phyloP scores from a whole-genome alignment of 2,113 vertebrate genomes.

The Ceuthmochares aereus region DNA sequence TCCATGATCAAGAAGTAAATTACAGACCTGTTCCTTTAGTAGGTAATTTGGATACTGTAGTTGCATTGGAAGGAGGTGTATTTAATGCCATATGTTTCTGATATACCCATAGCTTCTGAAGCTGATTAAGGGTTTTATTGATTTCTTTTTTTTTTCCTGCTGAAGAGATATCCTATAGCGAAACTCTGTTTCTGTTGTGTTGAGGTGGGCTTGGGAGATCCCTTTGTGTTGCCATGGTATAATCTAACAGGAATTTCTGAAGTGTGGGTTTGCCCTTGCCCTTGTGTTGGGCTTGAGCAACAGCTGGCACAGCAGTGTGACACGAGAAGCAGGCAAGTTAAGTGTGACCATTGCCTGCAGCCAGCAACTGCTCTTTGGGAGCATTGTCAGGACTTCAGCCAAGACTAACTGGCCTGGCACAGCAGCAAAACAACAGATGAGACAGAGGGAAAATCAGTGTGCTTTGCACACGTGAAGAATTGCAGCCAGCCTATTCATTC shows the following conservation, averaged over 20 bases:
- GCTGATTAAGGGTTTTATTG: not conserved
- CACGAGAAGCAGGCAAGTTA: not conserved
- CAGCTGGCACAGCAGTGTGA: not conserved
- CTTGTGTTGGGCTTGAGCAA: not conserved
- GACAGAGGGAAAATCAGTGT: not conserved
- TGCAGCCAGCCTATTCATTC: not conserved
- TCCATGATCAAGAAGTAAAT: not conserved
- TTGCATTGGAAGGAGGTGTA: not conserved
- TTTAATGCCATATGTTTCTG: not conserved
- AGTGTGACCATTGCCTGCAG: not conserved
- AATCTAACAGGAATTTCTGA: not conserved
- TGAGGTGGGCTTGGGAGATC: accelerated
- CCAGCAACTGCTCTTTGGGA: not conserved
- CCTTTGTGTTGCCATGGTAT: accelerated
- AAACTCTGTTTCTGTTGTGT: not conserved
- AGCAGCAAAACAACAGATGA: not conserved
- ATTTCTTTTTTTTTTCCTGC: not conserved
- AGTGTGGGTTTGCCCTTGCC: not conserved
- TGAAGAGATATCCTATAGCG: not conserved
- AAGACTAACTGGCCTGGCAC: not conserved
- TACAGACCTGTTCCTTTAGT: not conserved
- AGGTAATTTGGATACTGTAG: not conserved
- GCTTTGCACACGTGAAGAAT: not conserved
- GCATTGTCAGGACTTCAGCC: not conserved
- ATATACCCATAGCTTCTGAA: not conserved